These are phyloP conservation scores for Crotalus helleri DNA, from an alignment of 2,113 vertebrate species.

Conservation along the genomic window DNA sequence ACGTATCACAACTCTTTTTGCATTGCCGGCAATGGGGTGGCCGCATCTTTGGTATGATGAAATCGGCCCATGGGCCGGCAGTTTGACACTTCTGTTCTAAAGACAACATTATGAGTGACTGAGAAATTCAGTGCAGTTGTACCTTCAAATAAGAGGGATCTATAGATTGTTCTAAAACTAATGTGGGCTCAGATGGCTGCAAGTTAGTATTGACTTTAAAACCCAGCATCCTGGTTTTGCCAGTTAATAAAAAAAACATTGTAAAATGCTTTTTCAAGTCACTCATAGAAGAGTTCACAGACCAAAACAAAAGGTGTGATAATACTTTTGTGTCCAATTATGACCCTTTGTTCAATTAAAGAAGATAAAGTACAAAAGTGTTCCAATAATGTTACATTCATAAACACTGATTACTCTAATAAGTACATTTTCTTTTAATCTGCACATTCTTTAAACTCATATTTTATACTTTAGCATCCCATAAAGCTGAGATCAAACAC, in stretches of 20 bases:
- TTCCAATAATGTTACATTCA: neutral
- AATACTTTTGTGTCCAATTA: neutral
- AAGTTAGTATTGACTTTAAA: neutral
- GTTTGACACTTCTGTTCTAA: neutral
- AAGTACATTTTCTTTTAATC: neutral
- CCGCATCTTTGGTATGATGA: too few species aligned
- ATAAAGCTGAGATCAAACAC: neutral
- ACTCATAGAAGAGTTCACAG: neutral
- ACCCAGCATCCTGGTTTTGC: neutral
- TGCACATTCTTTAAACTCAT: neutral
- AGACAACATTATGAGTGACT: neutral
- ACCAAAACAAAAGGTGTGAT: neutral
- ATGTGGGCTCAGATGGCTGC: neutral
- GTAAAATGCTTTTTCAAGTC: neutral
- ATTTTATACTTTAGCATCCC: neutral
- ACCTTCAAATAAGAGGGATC: neutral
- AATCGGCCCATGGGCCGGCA: too few species aligned
- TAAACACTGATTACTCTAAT: neutral
- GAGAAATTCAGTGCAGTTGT: neutral
- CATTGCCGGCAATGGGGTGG: too few species aligned
- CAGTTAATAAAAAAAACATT: neutral
- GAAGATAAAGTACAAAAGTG: neutral
- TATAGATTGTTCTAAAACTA: neutral
- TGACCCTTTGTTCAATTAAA: neutral
- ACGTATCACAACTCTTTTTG: too few species aligned